Evolutionary conservation across 2,797 vertebrate genomes (phyloP).

Genomic region (Muraenolepis orangiensis): DNA sequence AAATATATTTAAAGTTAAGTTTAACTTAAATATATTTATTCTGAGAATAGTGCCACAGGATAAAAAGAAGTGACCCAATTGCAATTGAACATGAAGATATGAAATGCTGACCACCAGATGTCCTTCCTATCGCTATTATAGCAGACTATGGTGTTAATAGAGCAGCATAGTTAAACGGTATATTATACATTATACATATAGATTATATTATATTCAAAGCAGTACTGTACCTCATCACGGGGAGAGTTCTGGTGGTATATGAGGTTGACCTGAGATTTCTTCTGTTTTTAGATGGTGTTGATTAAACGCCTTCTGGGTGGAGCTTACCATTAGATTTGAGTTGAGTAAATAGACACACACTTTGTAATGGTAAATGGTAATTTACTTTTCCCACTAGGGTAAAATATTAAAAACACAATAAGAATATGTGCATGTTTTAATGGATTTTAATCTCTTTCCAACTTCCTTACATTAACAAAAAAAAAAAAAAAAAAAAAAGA

Average conservation of each 20-base stretch:
- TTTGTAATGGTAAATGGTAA: not conserved
- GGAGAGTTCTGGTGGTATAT: not conserved
- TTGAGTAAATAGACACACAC: not conserved
- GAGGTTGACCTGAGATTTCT: constrained; percentile 1
- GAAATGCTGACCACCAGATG: not conserved
- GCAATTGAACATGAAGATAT: not conserved
- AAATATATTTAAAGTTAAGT: not conserved
- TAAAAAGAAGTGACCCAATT: too few relatives aligned
- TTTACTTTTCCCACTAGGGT: not conserved
- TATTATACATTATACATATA: too few relatives aligned
- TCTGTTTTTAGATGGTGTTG: constrained; percentile 27
- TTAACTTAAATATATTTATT: too few relatives aligned
- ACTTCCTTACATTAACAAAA: constrained; percentile 39
- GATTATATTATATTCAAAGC: too few relatives aligned
- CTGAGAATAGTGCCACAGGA: too few relatives aligned
- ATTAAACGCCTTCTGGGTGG: constrained; percentile 48
- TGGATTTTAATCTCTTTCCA: constrained; percentile 43
- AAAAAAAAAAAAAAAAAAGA: constrained; percentile 19
- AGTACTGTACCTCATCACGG: not conserved
- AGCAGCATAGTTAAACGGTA: not conserved
- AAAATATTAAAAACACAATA: constrained; percentile 1
- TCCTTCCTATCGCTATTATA: not conserved
- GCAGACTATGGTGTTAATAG: not conserved
- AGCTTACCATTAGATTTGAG: constrained; percentile 21
- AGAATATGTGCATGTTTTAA: constrained; percentile 54